Evolutionary conservation across 2,888 invertebrate species (phyloP), one percentile per base, ranked within the genome.

Genomic region (Xestia xanthographa): DNA sequence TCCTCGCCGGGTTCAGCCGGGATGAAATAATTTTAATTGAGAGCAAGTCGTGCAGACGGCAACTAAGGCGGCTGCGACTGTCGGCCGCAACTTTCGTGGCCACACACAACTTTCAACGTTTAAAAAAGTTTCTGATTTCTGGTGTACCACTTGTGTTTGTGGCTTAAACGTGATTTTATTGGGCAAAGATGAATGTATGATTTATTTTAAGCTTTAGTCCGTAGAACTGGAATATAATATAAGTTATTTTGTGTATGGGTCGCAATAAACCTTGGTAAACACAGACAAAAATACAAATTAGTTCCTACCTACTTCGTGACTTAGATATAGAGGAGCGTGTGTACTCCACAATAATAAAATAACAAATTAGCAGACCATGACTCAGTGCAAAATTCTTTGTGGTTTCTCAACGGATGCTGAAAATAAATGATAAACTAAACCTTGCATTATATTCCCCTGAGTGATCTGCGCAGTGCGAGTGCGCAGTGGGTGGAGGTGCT

Each of bases 21-120:
- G 89, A 85, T 86, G 88, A 86, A 87, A 87, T 88, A 86, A 90
- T 91, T 91, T 91, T 90, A 91, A 92, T 92, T 91, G 92, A 88
- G 91, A 89, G 85, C 88, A 89, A 92, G 82, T 89, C 91, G 91
- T 90, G 92, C 92, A 89, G 66, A 68, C 70, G 65, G 73, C 75
- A 67, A 82, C 69, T 79, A 76, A 81, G 78, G 80, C 84, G 66
- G 77, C 72, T 84, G 87, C 78, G 80, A 84, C 79, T 86, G 83
- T 86, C 88, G 86, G 78, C 68, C 65, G 73, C 67, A 83, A 86
- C 85, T 88, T 80, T 86, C 78, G 72, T 70, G 86, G 79, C 71
- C 79, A 76, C 68, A 70, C 71, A 74, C 75, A 80, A 85, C 80
- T 88, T 84, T 50, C 63, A 81, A 77, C 66, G 77, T 82, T 83